phyloP scores from a whole-genome alignment of 1,140 invertebrate species.

The Chionoecetes opilio region DNA sequence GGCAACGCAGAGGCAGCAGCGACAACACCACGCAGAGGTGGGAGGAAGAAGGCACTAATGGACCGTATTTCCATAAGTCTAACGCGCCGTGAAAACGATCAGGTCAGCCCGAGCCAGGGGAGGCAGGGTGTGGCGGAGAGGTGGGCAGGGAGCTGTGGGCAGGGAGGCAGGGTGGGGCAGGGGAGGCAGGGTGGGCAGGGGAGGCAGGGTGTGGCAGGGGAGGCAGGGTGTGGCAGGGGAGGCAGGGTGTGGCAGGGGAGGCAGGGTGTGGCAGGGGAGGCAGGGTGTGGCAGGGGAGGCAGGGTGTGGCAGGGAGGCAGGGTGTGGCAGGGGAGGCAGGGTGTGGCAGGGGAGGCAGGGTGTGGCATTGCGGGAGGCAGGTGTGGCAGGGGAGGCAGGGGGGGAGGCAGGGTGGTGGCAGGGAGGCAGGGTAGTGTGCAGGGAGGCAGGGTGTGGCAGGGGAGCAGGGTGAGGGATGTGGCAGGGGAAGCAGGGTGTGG shows the following conservation, averaged over 20 bases:
- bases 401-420: not conserved
- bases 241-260: not conserved
- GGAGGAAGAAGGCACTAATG: not conserved
- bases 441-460: not conserved
- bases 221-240: not conserved
- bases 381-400: not conserved
- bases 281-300: not conserved
- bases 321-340: not conserved
- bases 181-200: not conserved
- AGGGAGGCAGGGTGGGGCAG: too few relatives aligned
- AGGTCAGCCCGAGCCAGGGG: not conserved
- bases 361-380: too few relatives aligned
- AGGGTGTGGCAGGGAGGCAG: not conserved
- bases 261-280: not conserved
- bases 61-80: conserved; percentile 2
- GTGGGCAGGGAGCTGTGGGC: too few relatives aligned
- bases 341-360: not conserved
- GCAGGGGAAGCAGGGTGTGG: not conserved
- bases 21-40: not conserved
- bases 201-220: not conserved
- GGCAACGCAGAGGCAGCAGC: too few relatives aligned
- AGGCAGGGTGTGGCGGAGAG: not conserved
- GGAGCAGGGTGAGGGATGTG: too few relatives aligned
- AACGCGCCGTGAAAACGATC: conserved; percentile 2
- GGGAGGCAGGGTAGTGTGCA: not conserved